phyloP scores from a whole-genome alignment of 2,888 invertebrate genomes.

The Lycia hirtaria region DNA sequence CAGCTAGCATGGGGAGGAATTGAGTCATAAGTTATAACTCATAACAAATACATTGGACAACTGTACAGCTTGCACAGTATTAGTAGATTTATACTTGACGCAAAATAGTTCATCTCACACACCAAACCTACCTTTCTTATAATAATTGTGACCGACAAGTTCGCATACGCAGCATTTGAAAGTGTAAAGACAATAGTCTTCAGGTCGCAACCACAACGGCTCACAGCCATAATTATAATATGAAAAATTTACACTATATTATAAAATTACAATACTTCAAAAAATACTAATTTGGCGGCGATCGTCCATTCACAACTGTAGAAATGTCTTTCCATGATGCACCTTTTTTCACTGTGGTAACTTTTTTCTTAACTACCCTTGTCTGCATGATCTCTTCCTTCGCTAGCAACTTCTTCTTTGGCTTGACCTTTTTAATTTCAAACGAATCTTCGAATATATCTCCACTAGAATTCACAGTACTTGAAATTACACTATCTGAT shows the following conservation, averaged over 20 bases:
- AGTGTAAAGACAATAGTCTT: too few relatives aligned
- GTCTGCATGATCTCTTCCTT: slow-evolving; percentile 67
- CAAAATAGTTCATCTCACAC: too few relatives aligned
- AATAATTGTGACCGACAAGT: too few relatives aligned
- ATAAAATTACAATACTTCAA: not conserved
- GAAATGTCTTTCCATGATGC: slow-evolving; percentile 72
- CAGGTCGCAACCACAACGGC: too few relatives aligned
- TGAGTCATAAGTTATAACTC: too few relatives aligned
- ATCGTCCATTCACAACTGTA: slow-evolving; percentile 69
- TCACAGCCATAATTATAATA: too few relatives aligned
- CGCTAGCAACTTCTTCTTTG: slow-evolving; percentile 65
- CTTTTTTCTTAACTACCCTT: slow-evolving; percentile 70
- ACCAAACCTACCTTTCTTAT: too few relatives aligned
- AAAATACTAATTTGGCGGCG: slow-evolving; percentile 60
- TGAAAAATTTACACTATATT: not conserved
- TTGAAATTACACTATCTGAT: slow-evolving; percentile 11
- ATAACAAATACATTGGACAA: too few relatives aligned
- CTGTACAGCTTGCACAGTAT: too few relatives aligned
- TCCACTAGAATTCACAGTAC: slow-evolving; percentile 64
- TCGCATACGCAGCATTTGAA: too few relatives aligned
- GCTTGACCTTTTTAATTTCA: slow-evolving; percentile 64
- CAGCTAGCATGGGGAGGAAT: too few relatives aligned
- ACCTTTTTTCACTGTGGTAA: slow-evolving; percentile 58
- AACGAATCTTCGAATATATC: slow-evolving; percentile 81
- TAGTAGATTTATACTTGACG: too few relatives aligned